These are phyloP conservation scores for Amblyjoppa proteus DNA, from an alignment of 2,888 invertebrate genomes.

Conservation along the genomic window DNA sequence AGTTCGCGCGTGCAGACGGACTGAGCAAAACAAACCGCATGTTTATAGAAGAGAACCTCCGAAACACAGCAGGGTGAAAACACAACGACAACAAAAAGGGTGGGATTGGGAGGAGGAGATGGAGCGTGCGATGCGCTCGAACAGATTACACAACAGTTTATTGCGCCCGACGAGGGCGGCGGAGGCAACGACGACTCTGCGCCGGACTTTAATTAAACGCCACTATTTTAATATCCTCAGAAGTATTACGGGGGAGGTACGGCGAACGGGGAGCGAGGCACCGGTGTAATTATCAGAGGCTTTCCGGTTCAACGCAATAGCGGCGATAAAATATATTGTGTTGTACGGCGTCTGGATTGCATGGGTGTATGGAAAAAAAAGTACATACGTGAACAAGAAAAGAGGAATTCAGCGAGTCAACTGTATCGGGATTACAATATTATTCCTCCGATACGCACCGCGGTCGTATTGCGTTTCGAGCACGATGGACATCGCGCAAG, in stretches of 20 bases:
- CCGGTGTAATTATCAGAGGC: slow-evolving; percentile 60
- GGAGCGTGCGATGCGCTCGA: slow-evolving; percentile 57
- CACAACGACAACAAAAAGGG: slow-evolving; percentile 53
- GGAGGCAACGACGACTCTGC: slow-evolving; percentile 57
- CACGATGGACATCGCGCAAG: neutral
- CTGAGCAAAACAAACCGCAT: slow-evolving; percentile 61
- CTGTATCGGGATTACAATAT: slow-evolving; percentile 11
- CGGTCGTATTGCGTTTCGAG: neutral
- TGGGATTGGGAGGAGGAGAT: slow-evolving; percentile 8
- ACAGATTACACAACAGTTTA: slow-evolving; percentile 69
- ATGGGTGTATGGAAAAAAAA: neutral
- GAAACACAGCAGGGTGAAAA: slow-evolving; percentile 24
- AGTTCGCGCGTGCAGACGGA: slow-evolving; percentile 22
- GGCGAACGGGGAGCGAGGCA: slow-evolving; percentile 26
- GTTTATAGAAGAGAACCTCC: slow-evolving; percentile 58
- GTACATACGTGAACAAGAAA: neutral
- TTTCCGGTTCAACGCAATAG: slow-evolving; percentile 49
- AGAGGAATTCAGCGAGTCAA: neutral
- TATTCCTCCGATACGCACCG: neutral
- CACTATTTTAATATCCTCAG: slow-evolving; percentile 73
- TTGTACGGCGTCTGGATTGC: slow-evolving; percentile 14
- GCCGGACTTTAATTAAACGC: slow-evolving; percentile 74
- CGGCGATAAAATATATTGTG: slow-evolving; percentile 41
- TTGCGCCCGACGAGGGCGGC: slow-evolving; percentile 63
- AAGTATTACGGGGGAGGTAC: slow-evolving; percentile 56